Base-by-base conservation (phyloP, 2,888 invertebrate species). In the Thera britannica region DNA sequence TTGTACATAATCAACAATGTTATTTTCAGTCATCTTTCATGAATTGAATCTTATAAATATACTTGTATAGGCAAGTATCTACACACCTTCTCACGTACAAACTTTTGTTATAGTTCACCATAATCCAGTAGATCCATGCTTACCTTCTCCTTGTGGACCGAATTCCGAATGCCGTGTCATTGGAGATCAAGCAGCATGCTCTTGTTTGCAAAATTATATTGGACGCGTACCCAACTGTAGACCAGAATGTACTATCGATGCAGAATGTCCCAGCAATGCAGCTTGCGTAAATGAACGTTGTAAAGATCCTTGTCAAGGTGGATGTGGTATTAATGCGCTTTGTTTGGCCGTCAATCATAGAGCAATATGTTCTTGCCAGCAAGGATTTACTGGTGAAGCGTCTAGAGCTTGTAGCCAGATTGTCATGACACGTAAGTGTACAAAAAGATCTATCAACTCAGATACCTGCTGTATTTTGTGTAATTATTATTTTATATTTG, bases 141-240 rank as follows among this genome's bases (percentile, higher is more conserved):
- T 94, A 58, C 97, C 97, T 11, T 96, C 97, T 72, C 97, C 97
- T 0, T 97, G 97, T 84, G 97, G 97, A 64, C 96, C 97, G 0
- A 96, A 97, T 83, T 97, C 97, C 3, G 96, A 97, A 83, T 97
- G 97, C 83, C 95, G 96, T 72, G 95, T 97, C 58, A 96, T 97
- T 73, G 96, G 97, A 65, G 95, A 96, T 69, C 97, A 97, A 88
- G 96, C 97, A n/a, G 97, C 97, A 59, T 97, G 97, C 83, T 97
- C 97, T 58, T 98, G 97, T 86, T 90, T 96, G 75, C 94, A 95
- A 38, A 96, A 97, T 82, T 97, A 96, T 83, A 95, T 97, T 59
- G 98, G 98, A 70, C 95, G 97, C 76, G 97, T 98, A 61, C 97
- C 97, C 41, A 97, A 97, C 81, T 98, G 98, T 82, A 94, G 97